Evolutionary conservation across 2,113 vertebrate genomes (phyloP), one percentile per base, ranked within the genome.

Genomic region (Osmerus eperlanus): DNA sequence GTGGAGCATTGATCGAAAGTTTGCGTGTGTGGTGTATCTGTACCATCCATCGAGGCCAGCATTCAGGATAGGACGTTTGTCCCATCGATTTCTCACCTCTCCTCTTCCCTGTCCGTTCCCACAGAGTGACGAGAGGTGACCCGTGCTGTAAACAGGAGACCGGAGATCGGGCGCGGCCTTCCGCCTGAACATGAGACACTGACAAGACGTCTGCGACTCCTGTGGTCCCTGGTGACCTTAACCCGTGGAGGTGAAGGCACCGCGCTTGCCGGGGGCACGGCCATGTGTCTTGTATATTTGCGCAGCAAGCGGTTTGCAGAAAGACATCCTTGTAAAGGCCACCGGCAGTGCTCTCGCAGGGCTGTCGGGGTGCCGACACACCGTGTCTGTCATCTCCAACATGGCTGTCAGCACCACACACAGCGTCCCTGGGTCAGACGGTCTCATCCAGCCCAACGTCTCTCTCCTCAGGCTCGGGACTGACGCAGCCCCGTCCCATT

Each of bases 241-340:
- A 73, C 65, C 68, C 25, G 16, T 15, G 69, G 75, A 52, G 71
- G 68, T 76, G 83, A 82, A 68, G 82, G 83, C 78, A 76, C 82
- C 79, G 74, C 71, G 79, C 76, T 77, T 80, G 68, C 80, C 76
- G 69, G 69, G 75, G 84, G 66, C 23, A 65, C 36, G 61, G 73
- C 61, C 68, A 67, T 21, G 52, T 61, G 71, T 83, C 70, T 81
- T 89, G 88, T 87, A 86, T 89, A 90, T 89, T 90, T 90, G 74
- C 70, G 67, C 79, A 76, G 83, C n/a, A 78, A 79, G 77, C 68
- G 78, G 81, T 88, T 77, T 81, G 87, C 77, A 87, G 86, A 91
- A 84, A 88, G 85, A 88, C 85, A 75, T 80, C 79, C 81, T 82
- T 88, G 82, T 82, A 80, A 85, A 83, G 85, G 84, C 89, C 88